Base-by-base conservation (phyloP, 2,797 vertebrate genomes). In the Hypotaenidia okinawae region DNA sequence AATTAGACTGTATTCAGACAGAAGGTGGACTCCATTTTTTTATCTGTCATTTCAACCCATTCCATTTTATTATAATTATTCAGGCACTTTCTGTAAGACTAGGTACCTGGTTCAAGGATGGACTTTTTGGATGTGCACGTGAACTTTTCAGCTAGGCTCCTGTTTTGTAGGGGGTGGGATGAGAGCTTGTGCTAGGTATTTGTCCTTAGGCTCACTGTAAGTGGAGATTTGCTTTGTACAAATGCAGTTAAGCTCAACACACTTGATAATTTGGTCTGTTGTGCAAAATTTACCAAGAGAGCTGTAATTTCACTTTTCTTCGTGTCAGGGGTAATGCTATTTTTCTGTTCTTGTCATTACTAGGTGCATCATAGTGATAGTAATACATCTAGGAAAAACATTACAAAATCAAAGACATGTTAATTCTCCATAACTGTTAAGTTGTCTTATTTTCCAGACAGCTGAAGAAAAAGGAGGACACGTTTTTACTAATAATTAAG, bases 381-480 rank as follows among this genome's bases (percentile, higher is more conserved):
- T 59, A 90, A 58, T 54, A 30, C 8, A 61, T 35, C 11, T 68
- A 75, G 47, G 67, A 69, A 68, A 92, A 72, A 35, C 32, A 17
- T 18, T 74, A 41, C 37, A 80, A 80, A 69, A 92, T 89, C 13
- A 47, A 67, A 77, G 86, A 8, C 72, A 24, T 73, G 6, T 51
- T 93, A 88, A 54, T 93, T 93, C 93, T 83, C 85, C 52, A 66
- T 83, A 67, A 43, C 33, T 86, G 16, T 3, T 79, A 84, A 72
- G 13, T 88, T 91, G 32, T 90, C 35, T 91, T 75, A 63, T n/a
- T 91, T 92, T 88, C 30, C 28, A 88, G 70, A 45, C 39, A 85
- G 52, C 24, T 75, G 63, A 55, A 84, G 47, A 79, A 54, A 84
- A 67, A 45, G 7, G 22, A 70, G 75, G 62, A 55, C 17, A 25